Base-by-base conservation (phyloP, 2,888 invertebrate species). In the Microchrysa polita region DNA sequence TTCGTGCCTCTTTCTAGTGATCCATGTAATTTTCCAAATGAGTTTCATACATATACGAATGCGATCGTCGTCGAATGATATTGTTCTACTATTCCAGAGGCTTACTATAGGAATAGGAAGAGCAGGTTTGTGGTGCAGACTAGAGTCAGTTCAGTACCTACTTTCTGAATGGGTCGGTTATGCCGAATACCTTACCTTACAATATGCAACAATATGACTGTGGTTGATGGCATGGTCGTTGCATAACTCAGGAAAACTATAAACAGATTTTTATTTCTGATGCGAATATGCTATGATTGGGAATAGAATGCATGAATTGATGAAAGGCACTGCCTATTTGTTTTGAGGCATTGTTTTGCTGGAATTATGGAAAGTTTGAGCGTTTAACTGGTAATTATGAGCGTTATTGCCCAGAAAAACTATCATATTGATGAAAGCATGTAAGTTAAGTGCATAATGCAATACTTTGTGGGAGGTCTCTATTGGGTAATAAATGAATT, bases 1-100 rank as follows among this genome's bases (percentile, higher is more conserved):
- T n/a, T 27, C 14, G 40, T 40, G 34, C 5, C 10, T 61, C n/a
- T 44, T 65, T 22, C 42, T 61, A 42, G 16, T 61, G 61, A 40
- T 61, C 40, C 61, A 61, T 61, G 65, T 22, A 48, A 48, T 65
- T 48, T 48, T 65, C 48, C 65, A 48, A 65, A 65, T 65, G 44
- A 65, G 5, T 65, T 44, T 44, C 27, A 34, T 34, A 34, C 27
- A 7, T 5, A 22, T 65, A 34, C 27, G 27, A 34, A 22, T 65
- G 22, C 16, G 65, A 65, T 65, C 65, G 65, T 65, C 65, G 65
- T 65, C 65, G 22, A 44, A 44, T 48, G 65, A 65, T n/a, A n/a
- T 65, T 65, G 65, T 65, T 48, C 44, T 48, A 18, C 4, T 34
- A 48, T 44, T 65, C 48, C 65, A 44, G n/a, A n/a, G 61, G 42